Conservation (phyloP, 1,140 invertebrate genomes). For the Bombus affinis region DNA sequence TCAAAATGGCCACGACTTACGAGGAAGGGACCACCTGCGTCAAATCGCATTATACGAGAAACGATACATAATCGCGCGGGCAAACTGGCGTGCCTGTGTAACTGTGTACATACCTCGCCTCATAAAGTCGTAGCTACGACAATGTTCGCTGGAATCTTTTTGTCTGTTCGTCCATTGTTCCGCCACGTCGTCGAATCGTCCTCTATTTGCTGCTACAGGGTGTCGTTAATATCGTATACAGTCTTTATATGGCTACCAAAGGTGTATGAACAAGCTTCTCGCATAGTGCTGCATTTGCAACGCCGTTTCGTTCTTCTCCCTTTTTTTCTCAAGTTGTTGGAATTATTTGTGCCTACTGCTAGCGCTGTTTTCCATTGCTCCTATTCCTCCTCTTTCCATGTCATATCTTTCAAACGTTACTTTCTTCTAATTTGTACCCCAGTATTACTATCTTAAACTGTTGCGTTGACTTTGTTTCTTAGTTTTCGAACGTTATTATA, state of each 20-base stretch:
- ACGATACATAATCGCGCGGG: slow-evolving; percentile 72
- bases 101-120: slow-evolving; percentile 24
- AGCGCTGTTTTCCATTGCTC: too few relatives aligned
- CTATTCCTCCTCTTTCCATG: neutral
- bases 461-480: too few relatives aligned
- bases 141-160: slow-evolving; percentile 44
- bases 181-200: slow-evolving; percentile 48
- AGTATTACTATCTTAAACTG: neutral
- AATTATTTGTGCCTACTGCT: neutral
- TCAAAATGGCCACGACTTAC: slow-evolving; percentile 69
- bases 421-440: too few relatives aligned
- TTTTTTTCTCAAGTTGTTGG: neutral
- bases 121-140: slow-evolving; percentile 63
- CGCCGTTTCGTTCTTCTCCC: neutral
- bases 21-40: slow-evolving; percentile 71
- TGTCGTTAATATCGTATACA: slow-evolving; percentile 55
- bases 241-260: slow-evolving; percentile 34
- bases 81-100: slow-evolving; percentile 56
- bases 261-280: slow-evolving; percentile 23
- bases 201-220: slow-evolving; percentile 52
- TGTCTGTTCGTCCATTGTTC: slow-evolving; percentile 57
- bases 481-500: too few relatives aligned
- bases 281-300: neutral
- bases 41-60: slow-evolving; percentile 72
- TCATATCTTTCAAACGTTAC: neutral